phyloP scores from a whole-genome alignment of 2,888 invertebrate species.

The Philaethria dido region DNA sequence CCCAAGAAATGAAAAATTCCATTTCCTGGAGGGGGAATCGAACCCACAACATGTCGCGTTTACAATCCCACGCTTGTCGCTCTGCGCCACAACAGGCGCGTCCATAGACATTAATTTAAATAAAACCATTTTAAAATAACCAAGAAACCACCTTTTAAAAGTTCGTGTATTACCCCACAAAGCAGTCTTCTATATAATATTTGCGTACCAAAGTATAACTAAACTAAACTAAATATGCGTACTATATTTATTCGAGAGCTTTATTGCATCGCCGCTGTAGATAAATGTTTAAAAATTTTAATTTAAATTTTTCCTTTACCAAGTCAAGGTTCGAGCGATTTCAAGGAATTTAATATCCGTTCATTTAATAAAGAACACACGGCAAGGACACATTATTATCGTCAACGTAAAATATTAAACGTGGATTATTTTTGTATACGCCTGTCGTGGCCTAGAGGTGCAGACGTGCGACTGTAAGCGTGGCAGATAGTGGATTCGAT shows the following conservation, averaged over 20 bases:
- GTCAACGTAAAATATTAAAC: constrained; percentile 36
- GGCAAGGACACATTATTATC: constrained; percentile 40
- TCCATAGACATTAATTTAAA: too few species aligned
- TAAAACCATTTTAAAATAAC: not conserved
- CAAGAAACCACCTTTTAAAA: not conserved
- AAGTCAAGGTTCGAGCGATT: constrained; percentile 28
- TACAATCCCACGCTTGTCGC: too few species aligned
- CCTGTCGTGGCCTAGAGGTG: too few species aligned
- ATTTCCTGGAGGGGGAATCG: too few species aligned
- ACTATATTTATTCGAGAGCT: constrained; percentile 22
- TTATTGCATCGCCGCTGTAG: constrained; percentile 23
- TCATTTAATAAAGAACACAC: constrained; percentile 41
- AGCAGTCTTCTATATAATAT: not conserved
- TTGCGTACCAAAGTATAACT: not conserved
- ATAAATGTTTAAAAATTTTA: constrained; percentile 34
- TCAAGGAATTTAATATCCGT: constrained; percentile 43
- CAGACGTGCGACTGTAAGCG: too few species aligned
- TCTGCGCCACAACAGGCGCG: too few species aligned
- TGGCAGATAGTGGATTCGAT: too few species aligned
- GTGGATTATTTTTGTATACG: constrained; percentile 1
- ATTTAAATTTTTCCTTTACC: constrained; percentile 35
- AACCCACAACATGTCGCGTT: too few species aligned
- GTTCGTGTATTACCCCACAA: not conserved
- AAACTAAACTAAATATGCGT: constrained; percentile 7
- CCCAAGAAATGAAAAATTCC: too few species aligned